Evolutionary conservation across 2,888 invertebrate species (phyloP).

Genomic region (Hydropsyche betteni): DNA sequence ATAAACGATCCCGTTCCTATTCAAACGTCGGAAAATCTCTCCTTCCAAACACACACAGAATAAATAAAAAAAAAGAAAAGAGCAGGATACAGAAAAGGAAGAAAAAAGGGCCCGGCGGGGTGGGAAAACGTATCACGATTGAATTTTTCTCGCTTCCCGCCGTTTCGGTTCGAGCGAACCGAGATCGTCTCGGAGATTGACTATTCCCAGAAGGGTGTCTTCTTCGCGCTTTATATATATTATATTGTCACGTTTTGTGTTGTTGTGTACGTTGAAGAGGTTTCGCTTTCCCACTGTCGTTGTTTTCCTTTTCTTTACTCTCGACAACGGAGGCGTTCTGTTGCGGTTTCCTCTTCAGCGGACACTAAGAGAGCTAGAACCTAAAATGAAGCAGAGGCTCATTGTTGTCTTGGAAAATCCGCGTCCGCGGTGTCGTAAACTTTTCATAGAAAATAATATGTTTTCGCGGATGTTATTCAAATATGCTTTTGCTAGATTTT

Average conservation of each 20-base stretch:
- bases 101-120: no score
- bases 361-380: background rate
- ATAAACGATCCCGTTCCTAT: conserved; percentile 29
- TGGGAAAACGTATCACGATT: conserved; percentile 3
- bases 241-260: no score
- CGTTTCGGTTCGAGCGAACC: conserved; percentile 3
- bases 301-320: background rate
- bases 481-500: background rate
- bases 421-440: background rate
- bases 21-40: conserved; percentile 27
- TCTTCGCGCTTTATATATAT: no score
- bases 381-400: conserved; percentile 8
- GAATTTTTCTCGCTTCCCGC: conserved; percentile 17
- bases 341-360: conserved; percentile 3
- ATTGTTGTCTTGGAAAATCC: background rate
- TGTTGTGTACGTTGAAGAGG: background rate
- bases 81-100: no score
- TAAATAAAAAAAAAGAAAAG: no score
- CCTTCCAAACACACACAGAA: background rate
- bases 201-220: conserved; percentile 6
- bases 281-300: background rate
- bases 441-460: background rate
- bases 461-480: background rate
- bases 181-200: conserved; percentile 5
- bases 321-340: background rate